These are phyloP conservation scores for Cassiopea xamachana DNA, from an alignment of 30 jellyfish, hydroid and myxozoan genomes.

Conservation along the genomic window DNA sequence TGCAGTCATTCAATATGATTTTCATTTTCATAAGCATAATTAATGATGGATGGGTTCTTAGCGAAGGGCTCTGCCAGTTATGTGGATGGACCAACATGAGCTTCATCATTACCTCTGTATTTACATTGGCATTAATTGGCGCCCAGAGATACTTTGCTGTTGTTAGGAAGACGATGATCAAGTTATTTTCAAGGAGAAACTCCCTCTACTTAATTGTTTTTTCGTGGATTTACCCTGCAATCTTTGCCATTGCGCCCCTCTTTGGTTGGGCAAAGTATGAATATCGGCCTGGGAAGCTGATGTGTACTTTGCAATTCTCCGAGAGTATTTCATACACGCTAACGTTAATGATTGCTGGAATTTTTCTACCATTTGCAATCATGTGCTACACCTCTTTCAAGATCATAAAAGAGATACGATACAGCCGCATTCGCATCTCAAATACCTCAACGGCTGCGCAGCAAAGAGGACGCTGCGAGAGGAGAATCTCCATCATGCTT, in stretches of 20 bases:
- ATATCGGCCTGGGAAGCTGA: conserved; percentile 81
- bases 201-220: conserved; percentile 24
- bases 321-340: conserved; percentile 67
- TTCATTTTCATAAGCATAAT: conserved; percentile 53
- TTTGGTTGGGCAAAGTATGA: conserved; percentile 77
- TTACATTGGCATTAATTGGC: conserved; percentile 60
- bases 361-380: conserved; percentile 45
- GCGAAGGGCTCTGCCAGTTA: conserved; percentile 57
- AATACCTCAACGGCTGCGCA: conserved; percentile 25
- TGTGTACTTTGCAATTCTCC: conserved; percentile 73
- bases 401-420: conserved; percentile 54
- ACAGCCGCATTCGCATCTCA: conserved; percentile 67
- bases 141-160: conserved; percentile 62
- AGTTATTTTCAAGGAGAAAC: conserved; percentile 43
- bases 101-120: conserved; percentile 64
- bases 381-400: conserved; percentile 67
- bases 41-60: conserved; percentile 62
- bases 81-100: conserved; percentile 77
- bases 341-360: conserved; percentile 29
- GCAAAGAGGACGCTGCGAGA: conserved; percentile 57
- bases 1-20: conserved; percentile 65
- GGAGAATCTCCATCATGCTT: conserved; percentile 65
- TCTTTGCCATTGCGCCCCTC: conserved; percentile 67
- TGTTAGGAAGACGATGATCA: conserved; percentile 17
- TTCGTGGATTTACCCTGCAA: conserved; percentile 71